Evolutionary conservation across 2,888 invertebrate species (phyloP), one percentile per base, ranked within the genome.

Genomic region (Synanthedon formicaeformis): DNA sequence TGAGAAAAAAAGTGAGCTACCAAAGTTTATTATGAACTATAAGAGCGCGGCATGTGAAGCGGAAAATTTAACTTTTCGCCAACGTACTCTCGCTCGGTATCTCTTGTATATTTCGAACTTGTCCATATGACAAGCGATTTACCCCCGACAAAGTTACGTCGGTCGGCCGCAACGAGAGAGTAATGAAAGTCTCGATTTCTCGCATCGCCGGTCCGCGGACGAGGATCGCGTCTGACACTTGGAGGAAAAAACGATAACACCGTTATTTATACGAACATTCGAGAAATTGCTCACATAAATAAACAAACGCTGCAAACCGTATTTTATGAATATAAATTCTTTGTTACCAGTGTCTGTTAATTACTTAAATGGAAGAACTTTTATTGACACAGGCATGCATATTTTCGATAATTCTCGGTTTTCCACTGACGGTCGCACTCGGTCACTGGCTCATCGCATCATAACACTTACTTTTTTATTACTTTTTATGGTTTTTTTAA

Each of bases 11-110:
- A 14, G 45, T 45, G 45, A n/a, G 14, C 13, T 14, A 10, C 45
- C 13, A 10, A 45, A 45, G 13, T 45, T 45, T 45, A 34, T 34
- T 34, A 45, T 45, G 45, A 45, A 45, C 13, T 13, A 45, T 45
- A 57, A 61, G 58, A 57, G 53, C 55, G 53, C 41, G 55, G 52
- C 56, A 56, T 45, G 54, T 53, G 53, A 48, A 55, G 59, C 53
- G 58, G 57, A 56, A 60, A 67, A 69, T 63, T 61, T 58, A 56
- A 52, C 52, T 52, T 45, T 45, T 14, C 51, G 50, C 51, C 45
- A 11, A 11, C 4, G 50, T 18, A n/a, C 40, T n/a, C 16, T n/a
- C 16, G 5, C 2, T 45, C 13, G 34, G n/a, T 13, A 50, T 41
- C 50, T 55, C 53, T 53, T 53, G 53, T 53, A 51, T 11, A 41